A percentile compares a stretch with the other conserved stretches of the same genome.
These are phyloP conservation scores for Pseudomugil gertrudae DNA, from an alignment of 2,797 vertebrate genomes.

Conservation along the genomic window DNA sequence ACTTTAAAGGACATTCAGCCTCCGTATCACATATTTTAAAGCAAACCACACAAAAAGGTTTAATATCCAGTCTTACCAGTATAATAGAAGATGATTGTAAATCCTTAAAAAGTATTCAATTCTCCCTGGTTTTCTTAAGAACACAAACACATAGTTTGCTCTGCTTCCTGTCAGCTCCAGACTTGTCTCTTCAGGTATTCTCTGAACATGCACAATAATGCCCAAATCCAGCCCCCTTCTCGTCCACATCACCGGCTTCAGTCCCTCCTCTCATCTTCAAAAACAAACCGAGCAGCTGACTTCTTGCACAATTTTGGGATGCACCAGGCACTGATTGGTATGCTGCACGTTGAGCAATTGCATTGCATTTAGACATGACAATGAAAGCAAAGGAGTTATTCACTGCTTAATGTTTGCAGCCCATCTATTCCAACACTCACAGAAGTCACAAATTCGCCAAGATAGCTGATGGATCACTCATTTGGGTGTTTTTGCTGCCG, in stretches of 20 bases:
- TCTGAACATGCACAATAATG: slow-evolving; percentile 50
- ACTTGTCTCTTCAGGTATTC: slow-evolving; percentile 82
- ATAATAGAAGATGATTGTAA: slow-evolving; percentile 16
- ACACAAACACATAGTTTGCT: slow-evolving; percentile 51
- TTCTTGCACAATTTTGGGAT: slow-evolving; percentile 52
- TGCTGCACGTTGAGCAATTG: slow-evolving; percentile 17
- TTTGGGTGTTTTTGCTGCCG: slow-evolving; percentile 48
- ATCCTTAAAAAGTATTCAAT: slow-evolving; percentile 41
- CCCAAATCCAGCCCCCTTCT: slow-evolving; percentile 68
- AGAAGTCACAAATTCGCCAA: background rate
- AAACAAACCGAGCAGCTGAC: slow-evolving; percentile 23
- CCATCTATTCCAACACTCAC: background rate
- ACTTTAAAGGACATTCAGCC: slow-evolving; percentile 15
- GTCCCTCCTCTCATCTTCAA: slow-evolving; percentile 49
- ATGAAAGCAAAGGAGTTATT: no score
- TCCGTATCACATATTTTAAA: background rate
- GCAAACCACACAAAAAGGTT: slow-evolving; percentile 13
- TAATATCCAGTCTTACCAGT: slow-evolving; percentile 61
- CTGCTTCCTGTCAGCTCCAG: slow-evolving; percentile 62
- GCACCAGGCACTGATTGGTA: slow-evolving; percentile 16
- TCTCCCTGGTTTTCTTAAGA: slow-evolving; percentile 41
- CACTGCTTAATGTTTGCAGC: no score
- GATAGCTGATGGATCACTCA: slow-evolving; percentile 50
- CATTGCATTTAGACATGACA: background rate
- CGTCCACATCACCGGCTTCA: slow-evolving; percentile 69